Base-by-base conservation (phyloP, 2,888 invertebrate species). In the Polymixis flavicincta region DNA sequence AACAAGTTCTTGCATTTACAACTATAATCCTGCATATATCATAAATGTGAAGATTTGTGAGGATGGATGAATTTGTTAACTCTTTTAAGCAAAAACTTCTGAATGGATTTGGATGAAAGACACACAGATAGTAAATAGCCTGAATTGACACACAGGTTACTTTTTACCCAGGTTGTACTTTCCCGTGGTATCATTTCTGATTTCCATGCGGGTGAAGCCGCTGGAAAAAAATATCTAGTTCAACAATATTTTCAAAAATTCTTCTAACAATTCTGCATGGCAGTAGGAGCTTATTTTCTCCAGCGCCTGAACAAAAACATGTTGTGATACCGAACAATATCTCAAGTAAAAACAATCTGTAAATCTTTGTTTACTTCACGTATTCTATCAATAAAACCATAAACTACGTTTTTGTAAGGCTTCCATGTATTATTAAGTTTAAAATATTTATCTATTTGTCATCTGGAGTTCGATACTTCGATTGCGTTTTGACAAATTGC, bases 401-500 rank as follows among this genome's bases (percentile, higher is more conserved):
- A 82, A 72, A 72, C 28, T 37, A 81, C 28, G 9, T 69, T 57
- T 71, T 75, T 68, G 64, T 81, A 59, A 65, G 82, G 68, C 54
- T 66, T 50, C 64, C 82, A 63, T 69, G 76, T 75, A 50, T 69
- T 81, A 69, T 76, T 82, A 55, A 55, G 57, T 82, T 82, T 84
- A 76, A 82, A 83, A 72, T 73, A 83, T 80, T 79, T 57, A 67
- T 83, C 32, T 85, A 82, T 77, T 72, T 76, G 60, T 72, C 59
- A 83, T 37, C 17, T 61, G n/a, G 32, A 77, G 59, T 70, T 80
- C 81, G 81, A 84, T 80, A 80, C 50, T 70, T 74, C 37, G 78
- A 85, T 57, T 75, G 66, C 69, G 66, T 84, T 68, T 80, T 86
- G 86, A 87, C 75, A 84, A 86, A 86, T 77, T 75, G 82, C 71